Percentiles rank a stretch among this genome's conserved stretches.
These are phyloP conservation scores for Catocala nupta DNA, from an alignment of 2,888 invertebrate genomes.

Conservation along the genomic window DNA sequence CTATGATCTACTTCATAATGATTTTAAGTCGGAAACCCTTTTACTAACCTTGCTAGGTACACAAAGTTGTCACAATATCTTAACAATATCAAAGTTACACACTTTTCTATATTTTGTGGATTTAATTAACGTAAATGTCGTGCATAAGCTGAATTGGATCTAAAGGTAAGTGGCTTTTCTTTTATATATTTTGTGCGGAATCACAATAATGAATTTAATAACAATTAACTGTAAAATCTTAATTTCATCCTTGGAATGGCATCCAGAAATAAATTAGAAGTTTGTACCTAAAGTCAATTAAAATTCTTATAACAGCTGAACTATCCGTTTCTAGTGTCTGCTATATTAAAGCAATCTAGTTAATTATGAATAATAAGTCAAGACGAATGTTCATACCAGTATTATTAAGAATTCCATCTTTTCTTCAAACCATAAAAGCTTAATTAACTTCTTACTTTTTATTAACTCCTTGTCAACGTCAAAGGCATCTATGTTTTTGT, in stretches of 20 bases:
- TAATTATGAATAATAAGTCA: background rate
- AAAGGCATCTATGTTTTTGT: conserved; percentile 31
- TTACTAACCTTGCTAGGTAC: background rate
- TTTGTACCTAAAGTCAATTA: no score
- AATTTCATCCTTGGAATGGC: no score
- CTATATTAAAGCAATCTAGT: background rate
- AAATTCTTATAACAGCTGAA: no score
- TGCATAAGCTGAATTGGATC: conserved; percentile 6
- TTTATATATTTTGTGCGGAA: conserved; percentile 1
- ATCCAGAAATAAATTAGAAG: no score
- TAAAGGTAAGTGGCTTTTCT: conserved; percentile 42
- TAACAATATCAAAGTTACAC: background rate
- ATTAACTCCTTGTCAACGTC: conserved; percentile 3
- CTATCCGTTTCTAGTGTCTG: no score
- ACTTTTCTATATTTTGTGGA: no score
- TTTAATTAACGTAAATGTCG: background rate
- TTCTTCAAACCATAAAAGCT: background rate
- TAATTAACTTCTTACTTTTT: background rate
- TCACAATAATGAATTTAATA: background rate
- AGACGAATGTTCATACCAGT: no score
- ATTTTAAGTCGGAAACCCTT: conserved; percentile 23
- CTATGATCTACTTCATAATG: background rate
- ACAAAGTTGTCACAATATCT: conserved; percentile 32
- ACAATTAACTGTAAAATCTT: no score
- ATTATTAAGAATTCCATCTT: background rate